These are phyloP conservation scores for Lucilia cuprina DNA, from an alignment of 1,140 invertebrate species.

Conservation along the genomic window DNA sequence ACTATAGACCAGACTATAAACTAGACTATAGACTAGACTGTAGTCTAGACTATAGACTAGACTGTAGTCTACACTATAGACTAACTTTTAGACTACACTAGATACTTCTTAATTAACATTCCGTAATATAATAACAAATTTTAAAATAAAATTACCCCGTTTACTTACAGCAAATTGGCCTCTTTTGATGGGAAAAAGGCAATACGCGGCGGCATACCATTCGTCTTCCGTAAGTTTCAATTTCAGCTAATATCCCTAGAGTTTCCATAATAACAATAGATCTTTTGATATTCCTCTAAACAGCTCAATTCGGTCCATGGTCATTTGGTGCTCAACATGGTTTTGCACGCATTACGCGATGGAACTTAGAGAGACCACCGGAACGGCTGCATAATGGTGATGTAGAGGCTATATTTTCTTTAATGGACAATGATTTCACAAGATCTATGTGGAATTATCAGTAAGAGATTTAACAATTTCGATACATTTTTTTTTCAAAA, in stretches of 20 bases:
- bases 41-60: no score
- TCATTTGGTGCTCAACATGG: constrained; percentile 92
- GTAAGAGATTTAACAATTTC: constrained; percentile 65
- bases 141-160: constrained; percentile 23
- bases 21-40: no score
- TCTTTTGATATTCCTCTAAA: constrained; percentile 18
- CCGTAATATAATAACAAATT: neutral
- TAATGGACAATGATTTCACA: constrained; percentile 92
- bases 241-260: neutral
- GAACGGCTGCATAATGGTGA: constrained; percentile 86
- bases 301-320: constrained; percentile 95
- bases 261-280: constrained; percentile 27
- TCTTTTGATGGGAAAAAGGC: constrained; percentile 95
- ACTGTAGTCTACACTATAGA: no score
- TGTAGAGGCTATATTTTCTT: constrained; percentile 88
- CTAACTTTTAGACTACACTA: no score
- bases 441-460: constrained; percentile 93
- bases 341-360: constrained; percentile 89
- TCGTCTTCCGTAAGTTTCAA: constrained; percentile 91
- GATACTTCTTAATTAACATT: no score
- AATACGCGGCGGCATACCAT: constrained; percentile 92
- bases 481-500: no score
- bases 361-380: constrained; percentile 88
- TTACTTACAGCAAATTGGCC: constrained; percentile 84
- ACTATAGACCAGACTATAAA: no score